Evolutionary conservation across 2,888 invertebrate species (phyloP).

Genomic region (Hirudinaria manillensis): DNA sequence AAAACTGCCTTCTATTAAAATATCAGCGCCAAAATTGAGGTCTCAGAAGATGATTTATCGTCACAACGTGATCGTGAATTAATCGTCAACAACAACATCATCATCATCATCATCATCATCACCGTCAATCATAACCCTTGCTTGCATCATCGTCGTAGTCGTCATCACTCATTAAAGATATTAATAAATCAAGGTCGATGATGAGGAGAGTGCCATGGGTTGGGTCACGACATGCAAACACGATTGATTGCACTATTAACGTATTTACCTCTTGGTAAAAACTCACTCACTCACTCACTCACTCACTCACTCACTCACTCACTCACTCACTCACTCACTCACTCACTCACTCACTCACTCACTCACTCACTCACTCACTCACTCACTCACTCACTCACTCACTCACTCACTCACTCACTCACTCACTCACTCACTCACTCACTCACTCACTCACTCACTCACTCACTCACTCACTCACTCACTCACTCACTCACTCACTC

Average conservation of each 20-base stretch:
- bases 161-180: too few relatives aligned
- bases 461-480: constrained; percentile 16
- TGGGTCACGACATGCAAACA: too few relatives aligned
- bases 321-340: constrained; percentile 16
- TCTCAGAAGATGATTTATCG: too few relatives aligned
- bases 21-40: too few relatives aligned
- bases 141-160: background rate
- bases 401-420: constrained; percentile 10
- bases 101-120: too few relatives aligned
- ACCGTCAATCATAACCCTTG: too few relatives aligned
- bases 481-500: constrained; percentile 9
- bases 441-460: constrained; percentile 16
- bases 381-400: constrained; percentile 15
- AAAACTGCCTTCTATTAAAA: too few relatives aligned
- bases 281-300: constrained; percentile 8
- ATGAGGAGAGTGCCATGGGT: too few relatives aligned
- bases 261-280: background rate
- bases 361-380: constrained; percentile 16
- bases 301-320: constrained; percentile 13
- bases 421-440: constrained; percentile 16
- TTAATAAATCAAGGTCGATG: too few relatives aligned
- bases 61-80: too few relatives aligned
- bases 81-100: too few relatives aligned
- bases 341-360: constrained; percentile 16
- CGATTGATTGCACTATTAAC: background rate